Evolutionary conservation across 1,140 invertebrate genomes (phyloP).

Genomic region (Drosophila orena): DNA sequence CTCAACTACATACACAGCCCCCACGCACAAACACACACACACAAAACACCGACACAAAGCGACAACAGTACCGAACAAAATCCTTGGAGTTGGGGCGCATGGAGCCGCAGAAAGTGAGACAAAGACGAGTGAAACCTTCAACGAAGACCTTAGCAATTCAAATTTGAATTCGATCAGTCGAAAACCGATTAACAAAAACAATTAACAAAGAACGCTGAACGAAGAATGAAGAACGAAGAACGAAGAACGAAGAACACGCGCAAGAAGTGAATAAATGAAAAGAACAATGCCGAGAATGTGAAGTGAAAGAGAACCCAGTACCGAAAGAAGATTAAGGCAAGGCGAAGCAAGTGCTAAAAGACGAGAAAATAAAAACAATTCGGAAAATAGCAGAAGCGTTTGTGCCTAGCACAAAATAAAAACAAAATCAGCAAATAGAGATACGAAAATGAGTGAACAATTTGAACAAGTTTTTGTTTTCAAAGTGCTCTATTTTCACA

Average conservation of each 20-base stretch:
- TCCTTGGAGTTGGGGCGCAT: slow-evolving; percentile 70
- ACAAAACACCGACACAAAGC: slow-evolving; percentile 14
- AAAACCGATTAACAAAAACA: slow-evolving; percentile 13
- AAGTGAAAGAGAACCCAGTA: slow-evolving; percentile 37
- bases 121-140: slow-evolving; percentile 7
- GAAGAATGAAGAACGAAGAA: slow-evolving; percentile 9
- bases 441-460: slow-evolving; percentile 60
- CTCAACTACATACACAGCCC: slow-evolving; percentile 5
- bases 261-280: slow-evolving; percentile 21
- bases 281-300: slow-evolving; percentile 26
- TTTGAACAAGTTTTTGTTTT: slow-evolving; percentile 53
- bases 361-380: slow-evolving; percentile 17
- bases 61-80: slow-evolving; percentile 29
- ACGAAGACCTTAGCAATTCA: slow-evolving; percentile 27
- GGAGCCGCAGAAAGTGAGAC: slow-evolving; percentile 29
- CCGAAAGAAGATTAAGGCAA: slow-evolving; percentile 38
- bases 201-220: slow-evolving; percentile 15
- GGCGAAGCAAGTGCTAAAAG: slow-evolving; percentile 34
- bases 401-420: slow-evolving; percentile 35
- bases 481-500: slow-evolving; percentile 58
- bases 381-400: slow-evolving; percentile 15
- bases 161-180: slow-evolving; percentile 27
- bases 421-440: slow-evolving; percentile 22
- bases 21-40: slow-evolving; percentile 28
- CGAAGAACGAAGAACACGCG: slow-evolving; percentile 15